Percentiles rank a stretch among this genome's conserved stretches.
phyloP scores from a whole-genome alignment of 2,888 invertebrate genomes.

The Pyrgus malvae region DNA sequence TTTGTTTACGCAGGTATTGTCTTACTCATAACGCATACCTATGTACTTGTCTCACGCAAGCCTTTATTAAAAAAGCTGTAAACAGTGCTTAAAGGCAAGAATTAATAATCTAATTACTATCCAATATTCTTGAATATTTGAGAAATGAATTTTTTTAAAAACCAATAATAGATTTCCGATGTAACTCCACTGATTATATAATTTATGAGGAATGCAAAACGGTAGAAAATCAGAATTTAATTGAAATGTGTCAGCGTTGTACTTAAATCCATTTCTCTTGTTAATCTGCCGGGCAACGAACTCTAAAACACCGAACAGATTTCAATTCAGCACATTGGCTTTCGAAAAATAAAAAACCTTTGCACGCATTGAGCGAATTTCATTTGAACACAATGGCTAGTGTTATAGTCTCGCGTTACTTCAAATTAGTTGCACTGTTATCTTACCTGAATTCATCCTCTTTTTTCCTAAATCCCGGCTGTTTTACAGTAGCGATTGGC shows the following conservation, averaged over 20 bases:
- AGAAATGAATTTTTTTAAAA: no score
- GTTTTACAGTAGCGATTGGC: constrained; percentile 8
- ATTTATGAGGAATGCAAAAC: no score
- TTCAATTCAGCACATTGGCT: constrained; percentile 39
- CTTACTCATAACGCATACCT: no score
- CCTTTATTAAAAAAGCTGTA: no score
- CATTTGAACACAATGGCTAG: constrained; percentile 42
- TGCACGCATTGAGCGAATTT: constrained; percentile 41
- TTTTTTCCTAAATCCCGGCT: constrained; percentile 10
- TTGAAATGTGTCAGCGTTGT: constrained; percentile 1
- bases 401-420: constrained; percentile 39
- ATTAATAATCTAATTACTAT: no score
- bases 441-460: constrained; percentile 39
- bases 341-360: constrained; percentile 35
- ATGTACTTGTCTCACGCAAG: no score
- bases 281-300: constrained; percentile 19
- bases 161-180: no score
- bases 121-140: no score
- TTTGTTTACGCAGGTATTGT: no score
- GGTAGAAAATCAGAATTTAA: no score
- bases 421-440: constrained; percentile 47
- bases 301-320: constrained; percentile 32
- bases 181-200: no score
- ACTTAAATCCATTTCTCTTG: constrained; percentile 9
- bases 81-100: no score